Base-by-base conservation (phyloP, 2,797 vertebrate genomes). In the Coracias cyanogaster region DNA sequence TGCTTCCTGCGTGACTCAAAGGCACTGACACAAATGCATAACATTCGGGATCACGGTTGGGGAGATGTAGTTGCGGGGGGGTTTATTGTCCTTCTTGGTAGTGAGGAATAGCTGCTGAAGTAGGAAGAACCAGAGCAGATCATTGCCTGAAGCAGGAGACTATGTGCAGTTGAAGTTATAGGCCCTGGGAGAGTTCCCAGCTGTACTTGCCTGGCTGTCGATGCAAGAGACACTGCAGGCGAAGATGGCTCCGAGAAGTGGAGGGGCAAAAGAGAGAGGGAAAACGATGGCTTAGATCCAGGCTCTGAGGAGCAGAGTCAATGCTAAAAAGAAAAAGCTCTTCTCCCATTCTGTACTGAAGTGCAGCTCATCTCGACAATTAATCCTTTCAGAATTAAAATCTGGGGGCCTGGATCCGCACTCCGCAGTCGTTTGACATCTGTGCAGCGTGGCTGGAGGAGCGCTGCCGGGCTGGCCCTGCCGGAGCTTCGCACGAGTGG, bases 121-220 rank as follows among this genome's bases (percentile, higher is more conserved):
- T 57, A 84, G 93, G 93, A 93, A 77, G 96, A 96, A 96, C 55
- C 96, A 96, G 96, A 96, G 94, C 96, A 89, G 91, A 96, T 96
- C 95, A 83, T 94, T 84, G 96, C 96, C 96, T 88, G 94, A 39
- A 96, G 96, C 94, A 91, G 95, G 89, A 95, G 95, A 5, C 89
- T 90, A 7, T 76, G 72, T 94, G 95, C 92, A 84, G 96, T 94
- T 94, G 94, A 90, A 95, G 94, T 89, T 92, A 85, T 4, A 39
- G 86, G 88, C 91, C 96, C 96, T 90, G 96, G 74, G 96, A 96
- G 96, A 92, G 93, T 70, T 95, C 90, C 94, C 95, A 96, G 95
- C 95, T 94, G 96, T 81, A 92, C 94, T 96, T 19, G 89, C 94
- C 95, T 94, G 94, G 89, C 96, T 96, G 89, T 83, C 21, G 76